Evolutionary conservation across 2,888 invertebrate genomes (phyloP), one percentile per base, ranked within the genome.

Genomic region (Tiliacea aurago): DNA sequence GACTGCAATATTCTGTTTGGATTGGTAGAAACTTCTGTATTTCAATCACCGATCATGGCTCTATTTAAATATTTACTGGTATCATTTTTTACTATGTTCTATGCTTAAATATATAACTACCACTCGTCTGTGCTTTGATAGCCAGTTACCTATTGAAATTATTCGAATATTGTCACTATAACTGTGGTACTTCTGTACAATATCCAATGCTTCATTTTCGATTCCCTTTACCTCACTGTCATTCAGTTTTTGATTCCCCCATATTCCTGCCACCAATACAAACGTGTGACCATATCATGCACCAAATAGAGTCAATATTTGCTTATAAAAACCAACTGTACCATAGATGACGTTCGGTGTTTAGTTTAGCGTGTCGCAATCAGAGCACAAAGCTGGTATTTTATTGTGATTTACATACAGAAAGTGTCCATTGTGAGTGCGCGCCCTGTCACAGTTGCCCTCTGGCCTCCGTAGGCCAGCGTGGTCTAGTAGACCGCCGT

Each of bases 341-440:
- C 83, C 88, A 90, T 89, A 91, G 91, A 91, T 91, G 92, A 91
- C 91, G 90, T 90, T 89, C 86, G 89, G 92, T 95, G 95, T 92
- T 94, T 93, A 94, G 93, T 92, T 91, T 92, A 91, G 91, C 94
- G 94, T 95, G 95, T 95, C 95, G 95, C 93, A 95, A 95, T 94
- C 92, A 93, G 90, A 90, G 90, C 87, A 95, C 95, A 95, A 95
- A 94, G 94, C 93, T 92, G 91, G 91, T 93, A 94, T 95, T 95
- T 95, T 95, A 95, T 95, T 95, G 95, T 96, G 94, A 95, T 95
- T 94, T 93, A 93, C 94, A 95, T 93, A 94, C 93, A 92, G 93
- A 94, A 93, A 93, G 92, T 93, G 92, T 88, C 90, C 94, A 95
- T 94, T 95, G 95, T 95, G 88, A 90, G 86, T 90, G 90, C 89